Percentiles rank a stretch among this genome's conserved stretches.
phyloP scores from a whole-genome alignment of 2,888 invertebrate genomes.

The Lasioglossum leucozonium region DNA sequence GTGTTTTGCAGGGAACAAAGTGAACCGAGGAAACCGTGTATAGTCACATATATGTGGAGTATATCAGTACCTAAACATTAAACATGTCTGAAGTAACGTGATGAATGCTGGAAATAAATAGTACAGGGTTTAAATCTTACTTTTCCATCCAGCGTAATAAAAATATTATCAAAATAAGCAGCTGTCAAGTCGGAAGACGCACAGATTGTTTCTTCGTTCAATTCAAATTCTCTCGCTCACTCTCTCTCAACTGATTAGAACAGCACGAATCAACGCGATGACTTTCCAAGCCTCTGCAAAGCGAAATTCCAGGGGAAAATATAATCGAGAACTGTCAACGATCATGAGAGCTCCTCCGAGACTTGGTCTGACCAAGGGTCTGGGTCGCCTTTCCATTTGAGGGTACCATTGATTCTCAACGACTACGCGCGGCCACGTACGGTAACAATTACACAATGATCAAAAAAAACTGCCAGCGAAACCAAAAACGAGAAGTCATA shows the following conservation, averaged over 20 bases:
- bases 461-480: neutral
- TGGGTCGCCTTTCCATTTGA: neutral
- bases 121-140: neutral
- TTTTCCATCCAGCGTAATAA: neutral
- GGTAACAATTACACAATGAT: constrained; percentile 45
- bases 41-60: neutral
- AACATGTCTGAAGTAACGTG: neutral
- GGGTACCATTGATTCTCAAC: constrained; percentile 8
- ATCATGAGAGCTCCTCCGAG: constrained; percentile 15
- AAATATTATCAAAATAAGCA: neutral
- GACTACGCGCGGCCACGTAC: constrained; percentile 31
- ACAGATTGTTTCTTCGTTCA: neutral
- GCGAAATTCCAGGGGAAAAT: neutral
- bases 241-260: neutral
- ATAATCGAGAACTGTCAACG: neutral
- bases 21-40: too few relatives aligned
- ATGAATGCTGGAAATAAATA: neutral
- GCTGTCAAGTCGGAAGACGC: neutral
- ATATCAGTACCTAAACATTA: neutral
- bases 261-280: constrained; percentile 26
- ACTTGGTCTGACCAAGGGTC: constrained; percentile 17
- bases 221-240: too few relatives aligned
- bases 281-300: constrained; percentile 36
- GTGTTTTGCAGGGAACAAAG: neutral
- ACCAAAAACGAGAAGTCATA: constrained; percentile 5